Conservation (phyloP, 2,797 vertebrate genomes). For the Alcedo atthis region DNA sequence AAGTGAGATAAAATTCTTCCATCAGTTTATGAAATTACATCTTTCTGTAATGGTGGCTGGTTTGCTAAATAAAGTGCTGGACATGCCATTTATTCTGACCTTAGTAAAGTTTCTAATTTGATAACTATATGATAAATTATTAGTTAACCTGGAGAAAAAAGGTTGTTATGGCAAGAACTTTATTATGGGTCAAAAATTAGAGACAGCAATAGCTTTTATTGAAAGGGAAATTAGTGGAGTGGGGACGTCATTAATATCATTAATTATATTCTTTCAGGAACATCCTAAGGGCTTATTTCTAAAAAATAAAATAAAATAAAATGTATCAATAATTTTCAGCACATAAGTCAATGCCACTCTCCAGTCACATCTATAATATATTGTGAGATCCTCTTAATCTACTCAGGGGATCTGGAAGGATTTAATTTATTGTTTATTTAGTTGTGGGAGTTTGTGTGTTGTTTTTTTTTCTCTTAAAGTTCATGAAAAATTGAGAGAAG, state of each 20-base stretch:
- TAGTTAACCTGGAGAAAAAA: neutral
- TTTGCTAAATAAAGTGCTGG: neutral
- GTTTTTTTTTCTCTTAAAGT: neutral
- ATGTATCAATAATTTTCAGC: neutral
- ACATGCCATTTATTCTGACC: neutral
- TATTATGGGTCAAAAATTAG: slow-evolving; percentile 12
- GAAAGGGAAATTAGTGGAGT: slow-evolving; percentile 29
- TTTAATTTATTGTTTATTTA: neutral
- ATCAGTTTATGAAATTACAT: neutral
- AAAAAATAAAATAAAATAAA: neutral
- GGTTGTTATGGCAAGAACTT: neutral
- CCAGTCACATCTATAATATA: neutral
- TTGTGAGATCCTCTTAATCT: neutral
- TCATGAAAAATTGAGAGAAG: neutral
- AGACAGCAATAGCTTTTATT: neutral
- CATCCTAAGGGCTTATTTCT: slow-evolving; percentile 10
- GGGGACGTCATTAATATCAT: slow-evolving; percentile 13
- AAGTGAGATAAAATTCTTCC: neutral
- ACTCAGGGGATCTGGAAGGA: neutral
- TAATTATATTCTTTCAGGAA: slow-evolving; percentile 33
- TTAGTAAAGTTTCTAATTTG: neutral
- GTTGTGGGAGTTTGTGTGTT: neutral
- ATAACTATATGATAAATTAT: neutral
- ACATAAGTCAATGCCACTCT: neutral
- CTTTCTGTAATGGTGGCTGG: neutral